Conservation (phyloP, 2,888 invertebrate species). For the Scaptomyza cyrtandrae region DNA sequence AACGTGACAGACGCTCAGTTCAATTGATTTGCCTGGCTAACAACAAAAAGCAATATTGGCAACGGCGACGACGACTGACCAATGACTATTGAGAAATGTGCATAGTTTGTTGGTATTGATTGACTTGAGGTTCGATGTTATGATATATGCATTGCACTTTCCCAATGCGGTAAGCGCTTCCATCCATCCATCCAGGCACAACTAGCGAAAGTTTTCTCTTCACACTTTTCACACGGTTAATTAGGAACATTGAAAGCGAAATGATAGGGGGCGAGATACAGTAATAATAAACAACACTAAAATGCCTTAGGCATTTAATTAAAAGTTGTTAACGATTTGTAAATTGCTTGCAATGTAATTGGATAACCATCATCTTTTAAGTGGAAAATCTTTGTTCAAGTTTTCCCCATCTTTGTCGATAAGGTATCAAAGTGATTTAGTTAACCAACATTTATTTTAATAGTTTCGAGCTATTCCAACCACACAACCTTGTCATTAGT, state of each 20-base stretch:
- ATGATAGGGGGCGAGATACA: constrained; percentile 17
- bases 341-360: background rate
- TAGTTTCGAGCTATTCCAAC: too few species aligned
- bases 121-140: constrained; percentile 29
- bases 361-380: background rate
- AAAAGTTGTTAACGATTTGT: background rate
- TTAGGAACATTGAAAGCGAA: constrained; percentile 34
- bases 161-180: constrained; percentile 33
- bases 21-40: constrained; percentile 59
- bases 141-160: constrained; percentile 49
- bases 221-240: constrained; percentile 53
- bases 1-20: constrained; percentile 60
- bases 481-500: too few species aligned
- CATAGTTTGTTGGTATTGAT: constrained; percentile 27
- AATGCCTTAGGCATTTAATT: background rate
- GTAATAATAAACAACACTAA: too few species aligned
- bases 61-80: constrained; percentile 17
- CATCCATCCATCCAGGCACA: background rate
- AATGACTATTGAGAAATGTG: constrained; percentile 38
- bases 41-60: too few species aligned
- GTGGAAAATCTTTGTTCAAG: too few species aligned
- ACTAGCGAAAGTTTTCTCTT: constrained; percentile 62
- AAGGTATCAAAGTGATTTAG: background rate
- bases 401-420: background rate
- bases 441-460: background rate